Evolutionary conservation across 2,797 vertebrate genomes (phyloP), one percentile per base, ranked within the genome.

Genomic region (Sibirionetta formosa): DNA sequence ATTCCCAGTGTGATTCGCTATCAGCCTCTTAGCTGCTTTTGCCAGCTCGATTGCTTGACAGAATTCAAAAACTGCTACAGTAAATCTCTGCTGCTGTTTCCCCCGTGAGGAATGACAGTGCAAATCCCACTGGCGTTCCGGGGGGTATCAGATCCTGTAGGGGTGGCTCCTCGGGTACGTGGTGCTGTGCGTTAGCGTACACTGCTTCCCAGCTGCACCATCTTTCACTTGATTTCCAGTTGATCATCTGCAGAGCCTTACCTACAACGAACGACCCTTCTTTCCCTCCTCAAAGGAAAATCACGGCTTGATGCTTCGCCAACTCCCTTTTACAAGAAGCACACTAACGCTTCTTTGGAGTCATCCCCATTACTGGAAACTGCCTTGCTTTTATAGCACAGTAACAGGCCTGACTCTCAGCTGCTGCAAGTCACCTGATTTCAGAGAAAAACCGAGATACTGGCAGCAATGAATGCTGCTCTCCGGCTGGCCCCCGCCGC

Each of bases 311-410:
- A 65, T 81, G 17, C 72, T 33, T 2, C 5, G 86, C 95, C 77
- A 77, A 57, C 42, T 86, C 23, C 24, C 58, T 76, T 42, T 93
- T 82, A 70, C 73, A 56, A 91, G 82, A 94, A 92, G 38, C 3
- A 1, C 1, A 13, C 60, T 17, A 44, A 85, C 14, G 66, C n/a
- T 93, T 71, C 79, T 88, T 72, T 88, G 85, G 90, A 88, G 54
- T 58, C 65, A 71, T 33, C 29, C 40, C 27, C 22, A 4, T 93
- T 88, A 66, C 89, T 53, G 94, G 87, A 86, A 93, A 23, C 16
- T 38, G 23, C 61, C 65, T 81, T 0, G 1, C 82, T 92, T 63
- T 64, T 50, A 44, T 7, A 66, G 84, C 56, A 3, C 33, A 8
- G 35, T 2, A 36, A 42, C 58, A 13, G 42, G 56, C 24, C 63